Conservation (phyloP, 2,797 vertebrate genomes). For the Amazona ochrocephala region DNA sequence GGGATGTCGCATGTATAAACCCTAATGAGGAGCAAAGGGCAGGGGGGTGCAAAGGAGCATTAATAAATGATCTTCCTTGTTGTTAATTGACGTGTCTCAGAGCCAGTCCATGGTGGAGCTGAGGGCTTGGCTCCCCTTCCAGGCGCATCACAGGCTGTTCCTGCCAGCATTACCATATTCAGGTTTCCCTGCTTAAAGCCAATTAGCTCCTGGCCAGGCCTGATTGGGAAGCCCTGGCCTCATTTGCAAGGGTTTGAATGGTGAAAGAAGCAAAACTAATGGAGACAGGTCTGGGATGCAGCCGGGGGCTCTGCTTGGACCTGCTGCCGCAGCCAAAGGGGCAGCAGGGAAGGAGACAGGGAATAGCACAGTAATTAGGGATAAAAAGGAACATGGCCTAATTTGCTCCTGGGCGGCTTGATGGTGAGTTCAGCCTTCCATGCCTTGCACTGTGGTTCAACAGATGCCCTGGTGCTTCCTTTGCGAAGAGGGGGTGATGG, state of each 20-base stretch:
- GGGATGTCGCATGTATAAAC: not conserved
- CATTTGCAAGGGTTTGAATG: constrained; percentile 51
- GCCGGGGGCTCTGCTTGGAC: not conserved
- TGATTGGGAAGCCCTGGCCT: constrained; percentile 38
- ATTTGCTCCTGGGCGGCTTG: constrained; percentile 30
- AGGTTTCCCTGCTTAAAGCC: constrained; percentile 61
- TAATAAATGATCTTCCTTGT: constrained; percentile 66
- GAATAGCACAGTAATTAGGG: constrained; percentile 16
- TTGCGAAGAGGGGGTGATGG: not conserved
- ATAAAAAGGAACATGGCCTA: not conserved
- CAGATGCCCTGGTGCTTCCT: not conserved
- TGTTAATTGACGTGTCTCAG: constrained; percentile 69
- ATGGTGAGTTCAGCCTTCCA: not conserved
- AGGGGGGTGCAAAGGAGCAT: constrained; percentile 33
- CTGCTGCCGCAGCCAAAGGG: not conserved
- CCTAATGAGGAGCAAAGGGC: constrained; percentile 69
- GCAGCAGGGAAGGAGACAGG: not conserved
- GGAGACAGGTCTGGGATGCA: not conserved
- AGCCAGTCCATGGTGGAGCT: constrained; percentile 29
- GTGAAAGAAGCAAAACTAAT: constrained; percentile 17
- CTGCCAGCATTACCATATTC: constrained; percentile 59
- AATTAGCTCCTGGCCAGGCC: constrained; percentile 66
- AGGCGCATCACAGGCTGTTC: constrained; percentile 43
- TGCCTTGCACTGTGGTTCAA: not conserved
- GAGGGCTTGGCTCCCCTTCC: constrained; percentile 40